Evolutionary conservation across 2,797 vertebrate species (phyloP).

Genomic region (Leptodactylus fallax): DNA sequence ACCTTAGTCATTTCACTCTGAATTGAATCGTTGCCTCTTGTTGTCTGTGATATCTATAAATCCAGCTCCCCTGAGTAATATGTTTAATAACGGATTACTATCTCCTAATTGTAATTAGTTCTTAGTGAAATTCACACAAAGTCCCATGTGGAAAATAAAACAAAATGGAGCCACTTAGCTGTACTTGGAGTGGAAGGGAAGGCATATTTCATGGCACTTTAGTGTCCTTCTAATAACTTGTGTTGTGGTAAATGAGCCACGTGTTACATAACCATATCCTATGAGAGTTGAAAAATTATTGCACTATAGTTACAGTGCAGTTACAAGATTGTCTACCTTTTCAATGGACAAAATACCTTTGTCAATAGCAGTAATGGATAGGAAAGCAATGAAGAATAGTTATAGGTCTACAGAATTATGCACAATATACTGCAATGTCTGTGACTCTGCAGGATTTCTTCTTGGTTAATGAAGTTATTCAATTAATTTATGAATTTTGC

Average conservation of each 20-base stretch:
- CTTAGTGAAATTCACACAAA: not conserved
- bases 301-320: not conserved
- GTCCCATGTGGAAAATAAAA: constrained; percentile 8
- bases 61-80: constrained; percentile 10
- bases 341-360: not conserved
- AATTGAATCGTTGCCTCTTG: not conserved
- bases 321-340: not conserved
- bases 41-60: not conserved
- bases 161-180: constrained; percentile 16
- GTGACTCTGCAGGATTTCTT: too few species aligned
- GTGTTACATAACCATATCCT: not conserved
- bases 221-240: not conserved
- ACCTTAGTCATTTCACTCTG: not conserved
- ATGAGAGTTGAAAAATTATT: not conserved
- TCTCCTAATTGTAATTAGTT: constrained; percentile 35
- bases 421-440: too few species aligned
- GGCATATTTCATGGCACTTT: not conserved
- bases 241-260: not conserved
- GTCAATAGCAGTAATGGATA: too few species aligned
- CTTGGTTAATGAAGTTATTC: too few species aligned
- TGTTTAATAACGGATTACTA: not conserved
- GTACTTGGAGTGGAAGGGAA: not conserved
- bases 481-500: too few species aligned
- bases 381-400: too few species aligned
- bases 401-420: too few species aligned